Evolutionary conservation across 2,888 invertebrate genomes (phyloP).

Genomic region (Drepanosiphum platanoidis): DNA sequence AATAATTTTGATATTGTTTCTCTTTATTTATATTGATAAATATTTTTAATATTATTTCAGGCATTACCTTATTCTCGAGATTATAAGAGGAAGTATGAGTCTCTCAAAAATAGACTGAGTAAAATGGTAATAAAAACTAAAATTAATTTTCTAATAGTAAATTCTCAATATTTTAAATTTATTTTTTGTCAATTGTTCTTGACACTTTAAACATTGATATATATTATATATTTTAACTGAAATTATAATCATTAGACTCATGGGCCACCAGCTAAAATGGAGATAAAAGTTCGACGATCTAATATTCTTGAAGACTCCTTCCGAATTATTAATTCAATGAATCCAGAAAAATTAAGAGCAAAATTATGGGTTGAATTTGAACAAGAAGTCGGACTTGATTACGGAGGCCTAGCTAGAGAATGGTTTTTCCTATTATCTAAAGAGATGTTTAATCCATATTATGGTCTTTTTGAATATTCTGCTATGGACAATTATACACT

Average conservation of each 20-base stretch:
- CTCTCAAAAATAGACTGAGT: constrained; percentile 93
- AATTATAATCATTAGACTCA: constrained; percentile 39
- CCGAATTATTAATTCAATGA: constrained; percentile 90
- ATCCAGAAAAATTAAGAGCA: constrained; percentile 92
- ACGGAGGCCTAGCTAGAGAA: constrained; percentile 95
- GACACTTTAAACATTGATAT: too few relatives aligned
- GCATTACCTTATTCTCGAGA: constrained; percentile 98
- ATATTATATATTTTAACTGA: neutral
- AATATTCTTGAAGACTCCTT: constrained; percentile 97
- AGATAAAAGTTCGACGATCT: constrained; percentile 87
- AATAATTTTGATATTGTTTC: neutral
- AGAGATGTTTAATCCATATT: constrained; percentile 99
- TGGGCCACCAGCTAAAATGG: constrained; percentile 87
- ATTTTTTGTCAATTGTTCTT: neutral
- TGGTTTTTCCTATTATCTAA: constrained; percentile 99
- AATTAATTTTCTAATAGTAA: neutral
- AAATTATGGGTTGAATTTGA: constrained; percentile 99
- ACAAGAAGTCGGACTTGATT: constrained; percentile 95
- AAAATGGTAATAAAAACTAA: constrained; percentile 79
- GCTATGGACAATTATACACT: constrained; percentile 99
- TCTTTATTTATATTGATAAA: constrained; percentile 16
- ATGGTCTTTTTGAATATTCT: constrained; percentile 98
- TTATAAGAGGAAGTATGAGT: constrained; percentile 99
- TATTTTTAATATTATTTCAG: constrained; percentile 67
- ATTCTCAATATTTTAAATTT: neutral